Conservation (phyloP, 2,888 invertebrate species). For the Anodontia alba region DNA sequence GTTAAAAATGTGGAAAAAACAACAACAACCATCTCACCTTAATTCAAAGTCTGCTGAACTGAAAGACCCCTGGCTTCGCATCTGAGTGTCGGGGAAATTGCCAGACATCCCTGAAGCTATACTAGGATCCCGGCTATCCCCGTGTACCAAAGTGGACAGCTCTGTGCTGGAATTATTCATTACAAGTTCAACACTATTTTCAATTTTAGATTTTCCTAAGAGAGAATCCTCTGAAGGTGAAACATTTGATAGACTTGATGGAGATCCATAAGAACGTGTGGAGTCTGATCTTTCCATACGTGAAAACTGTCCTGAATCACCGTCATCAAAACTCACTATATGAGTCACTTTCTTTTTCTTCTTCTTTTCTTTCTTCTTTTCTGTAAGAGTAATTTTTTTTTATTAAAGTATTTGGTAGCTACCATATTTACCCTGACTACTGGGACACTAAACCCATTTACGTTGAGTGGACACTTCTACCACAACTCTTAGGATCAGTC, state of each 20-base stretch:
- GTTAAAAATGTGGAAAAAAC: no score
- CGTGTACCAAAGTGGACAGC: slow-evolving; percentile 18
- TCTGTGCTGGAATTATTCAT: slow-evolving; percentile 1
- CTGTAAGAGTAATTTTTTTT: no score
- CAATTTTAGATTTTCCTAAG: slow-evolving; percentile 29
- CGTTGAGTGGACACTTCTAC: no score
- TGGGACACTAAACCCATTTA: no score
- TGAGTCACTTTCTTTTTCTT: slow-evolving; percentile 88
- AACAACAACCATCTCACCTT: no score
- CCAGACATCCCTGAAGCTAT: slow-evolving; percentile 62
- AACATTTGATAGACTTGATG: slow-evolving; percentile 27
- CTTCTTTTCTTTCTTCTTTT: slow-evolving; percentile 84
- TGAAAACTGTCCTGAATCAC: slow-evolving; percentile 82
- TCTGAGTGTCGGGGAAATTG: slow-evolving; percentile 12
- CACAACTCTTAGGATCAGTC: no score
- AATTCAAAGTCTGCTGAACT: slow-evolving; percentile 74
- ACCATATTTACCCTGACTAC: no score
- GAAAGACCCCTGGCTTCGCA: slow-evolving; percentile 63
- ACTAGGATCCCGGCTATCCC: slow-evolving; percentile 59
- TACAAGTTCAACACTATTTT: background rate
- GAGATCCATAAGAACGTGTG: slow-evolving; percentile 45
- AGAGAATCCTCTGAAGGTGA: slow-evolving; percentile 23
- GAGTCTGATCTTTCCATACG: slow-evolving; percentile 43
- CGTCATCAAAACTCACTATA: slow-evolving; percentile 90
- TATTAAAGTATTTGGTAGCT: no score